Conservation (phyloP, 2,888 invertebrate species). For the Ferdinandea cuprea region DNA sequence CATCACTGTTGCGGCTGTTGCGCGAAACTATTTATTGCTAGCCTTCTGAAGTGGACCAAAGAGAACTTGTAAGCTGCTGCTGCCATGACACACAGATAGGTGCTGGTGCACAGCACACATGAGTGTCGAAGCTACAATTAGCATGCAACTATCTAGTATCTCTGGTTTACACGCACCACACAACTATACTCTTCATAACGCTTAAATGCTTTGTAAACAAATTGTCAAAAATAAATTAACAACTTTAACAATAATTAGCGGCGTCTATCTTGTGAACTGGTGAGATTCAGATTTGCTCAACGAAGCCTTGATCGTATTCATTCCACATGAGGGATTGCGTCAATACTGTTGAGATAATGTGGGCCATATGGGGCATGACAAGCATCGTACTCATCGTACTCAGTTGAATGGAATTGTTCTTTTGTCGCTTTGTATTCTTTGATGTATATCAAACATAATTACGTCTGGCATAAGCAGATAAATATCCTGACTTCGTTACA, state of each 20-base stretch:
- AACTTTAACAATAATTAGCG: constrained; percentile 54
- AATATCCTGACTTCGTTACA: constrained; percentile 35
- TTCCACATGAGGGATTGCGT: constrained; percentile 35
- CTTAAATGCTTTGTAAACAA: constrained; percentile 60
- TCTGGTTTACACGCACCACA: constrained; percentile 48
- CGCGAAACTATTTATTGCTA: constrained; percentile 53
- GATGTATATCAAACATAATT: constrained; percentile 35
- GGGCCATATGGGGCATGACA: constrained; percentile 21
- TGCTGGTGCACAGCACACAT: constrained; percentile 7
- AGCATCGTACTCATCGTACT: constrained; percentile 4
- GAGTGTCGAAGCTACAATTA: constrained; percentile 57
- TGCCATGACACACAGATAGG: constrained; percentile 1
- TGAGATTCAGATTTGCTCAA: constrained; percentile 21
- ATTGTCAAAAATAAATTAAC: constrained; percentile 68
- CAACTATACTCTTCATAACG: constrained; percentile 30
- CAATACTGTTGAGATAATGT: constrained; percentile 15
- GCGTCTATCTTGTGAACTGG: constrained; percentile 36
- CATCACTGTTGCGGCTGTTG: constrained; percentile 57
- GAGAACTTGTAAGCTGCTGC: constrained; percentile 57
- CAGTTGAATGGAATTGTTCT: constrained; percentile 36
- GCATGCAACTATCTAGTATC: constrained; percentile 33
- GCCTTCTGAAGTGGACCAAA: constrained; percentile 64
- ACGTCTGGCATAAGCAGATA: constrained; percentile 36
- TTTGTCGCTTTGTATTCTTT: constrained; percentile 40
- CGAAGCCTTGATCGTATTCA: constrained; percentile 34